Base-by-base conservation (phyloP, 2,888 invertebrate genomes). In the Gisinianus flammeolus region DNA sequence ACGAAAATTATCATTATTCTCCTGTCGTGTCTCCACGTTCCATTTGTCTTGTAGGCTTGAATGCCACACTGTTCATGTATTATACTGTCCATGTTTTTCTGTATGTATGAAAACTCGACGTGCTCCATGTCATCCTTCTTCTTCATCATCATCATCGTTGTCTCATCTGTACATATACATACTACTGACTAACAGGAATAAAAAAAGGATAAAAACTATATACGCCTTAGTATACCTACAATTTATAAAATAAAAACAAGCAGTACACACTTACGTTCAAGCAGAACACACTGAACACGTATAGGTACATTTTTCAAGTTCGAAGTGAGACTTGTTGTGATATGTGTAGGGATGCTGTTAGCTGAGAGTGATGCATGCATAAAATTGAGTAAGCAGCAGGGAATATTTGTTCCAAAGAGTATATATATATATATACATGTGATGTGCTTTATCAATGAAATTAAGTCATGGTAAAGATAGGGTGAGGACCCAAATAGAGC, bases 41-140 rank as follows among this genome's bases (percentile, higher is more conserved):
- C 82, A 82, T 82, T 82, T 82, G 82, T 82, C 82, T 78, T 82
- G 77, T 76, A 76, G 74, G 30, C 79, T 77, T 81, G 82, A 81
- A 79, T 79, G 77, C 64, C 71, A 73, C 44, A 44, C 44, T 10
- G n/a, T 44, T 44, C 44, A 44, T 44, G 16, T 44, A 16, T 44
- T 10, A 6, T 44, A n/a, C n/a, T 44, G 6, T 44, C 16, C 54
- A 54, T 54, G 6, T 44, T 44, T 44, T 44, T 6, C 6, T 44
- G 44, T 16, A n/a, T 54, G n/a, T 54, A 54, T 54, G 54, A 6
- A 44, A 44, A 44, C 54, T 54, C 54, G 54, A 54, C 54, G 54
- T 54, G 54, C 54, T 54, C 54, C 54, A 54, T 54, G 54, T 54
- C 54, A 54, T 54, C 16, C 54, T 54, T 54, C 54, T 54, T 19